Evolutionary conservation across 2,888 invertebrate species (phyloP), one percentile per base, ranked within the genome.

Genomic region (Patella caerulea): DNA sequence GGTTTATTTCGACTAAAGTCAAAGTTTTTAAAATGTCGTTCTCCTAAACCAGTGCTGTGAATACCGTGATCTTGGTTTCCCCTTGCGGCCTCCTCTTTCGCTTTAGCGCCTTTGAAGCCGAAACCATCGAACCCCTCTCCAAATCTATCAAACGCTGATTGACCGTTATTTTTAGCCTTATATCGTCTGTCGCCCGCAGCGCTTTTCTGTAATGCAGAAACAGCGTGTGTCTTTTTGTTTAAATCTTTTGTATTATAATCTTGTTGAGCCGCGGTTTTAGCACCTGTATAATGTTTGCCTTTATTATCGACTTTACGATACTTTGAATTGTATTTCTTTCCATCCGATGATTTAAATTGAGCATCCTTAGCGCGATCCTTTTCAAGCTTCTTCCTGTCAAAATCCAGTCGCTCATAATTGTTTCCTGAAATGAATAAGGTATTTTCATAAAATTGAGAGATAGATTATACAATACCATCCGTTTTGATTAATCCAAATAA

Each of bases 381-480:
- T 65, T 65, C 65, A 24, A 65, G 24, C 14, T 65, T 65, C 65
- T 65, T 65, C 24, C 65, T 65, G 14, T 65, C 65, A 65, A 65
- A 65, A 65, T 65, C 65, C 65, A 65, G 65, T 65, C 65, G 65
- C 17, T 65, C 65, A 65, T 65, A 65, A 24, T 65, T 65, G 65
- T 65, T 14, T 24, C 65, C 65, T 65, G 65, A 7, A 65, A 65
- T 3, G 14, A 65, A 65, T 12, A 15, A 65, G 19, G 45, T 7
- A 45, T 9, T 45, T 45, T 45, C 45, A 45, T 0, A 9, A 45
- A 45, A 45, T 9, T 45, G 45, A 45, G 7, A 45, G 45, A 9
- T 45, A 45, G 45, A 45, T 45, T 45, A 29, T 29, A 45, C 45
- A 45, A 45, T 45, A 45, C 7, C 45, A 1, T 1, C 45, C 45